Evolutionary conservation across 64 coral and sea anemone genomes (phyloP), one percentile per base, ranked within the genome.

Genomic region (Montipora foliosa): DNA sequence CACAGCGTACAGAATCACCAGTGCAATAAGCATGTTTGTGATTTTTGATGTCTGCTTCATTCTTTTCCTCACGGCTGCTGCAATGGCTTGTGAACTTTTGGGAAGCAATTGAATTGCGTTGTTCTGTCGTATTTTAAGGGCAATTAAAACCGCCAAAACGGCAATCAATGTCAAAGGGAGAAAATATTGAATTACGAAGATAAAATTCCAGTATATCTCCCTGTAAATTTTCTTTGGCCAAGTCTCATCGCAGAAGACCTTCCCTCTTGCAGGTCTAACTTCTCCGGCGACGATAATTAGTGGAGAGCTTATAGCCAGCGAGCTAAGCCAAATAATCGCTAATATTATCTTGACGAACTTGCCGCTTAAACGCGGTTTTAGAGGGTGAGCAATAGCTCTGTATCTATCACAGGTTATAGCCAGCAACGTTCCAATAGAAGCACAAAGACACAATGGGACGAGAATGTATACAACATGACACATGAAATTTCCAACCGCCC

Each of bases 361-460:
- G 1, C 79, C 70, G 0, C 88, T 88, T 19, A 98, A 66, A 16
- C 95, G 89, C 2, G 97, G 97, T 72, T 75, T 90, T 44, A 98
- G 79, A 13, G 97, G 97, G 50, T 88, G 67, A 14, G 89, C 92
- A 15, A 98, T 98, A 5, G 92, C 92, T n/a, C 89, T 81, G 75
- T 95, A 98, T 78, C 97, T 79, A 51, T 93, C 94, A 79, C 94
- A 94, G 70, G 93, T 88, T 76, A 98, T 98, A 5, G 88, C 97
- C 11, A 98, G 84, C 20, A 98, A 78, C 50, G 91, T 98, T 37
- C 75, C 94, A 82, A 98, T 94, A 19, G 94, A 96, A 9, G 94
- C 79, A 5, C 82, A 91, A 4, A 98, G 83, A 72, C 94, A 95
- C 0, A 98, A 87, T 8, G 97, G 94, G 74, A 98, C 92, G 3